These are phyloP conservation scores for Hippoglossus hippoglossus DNA, from an alignment of 2,797 vertebrate species.

Conservation along the genomic window DNA sequence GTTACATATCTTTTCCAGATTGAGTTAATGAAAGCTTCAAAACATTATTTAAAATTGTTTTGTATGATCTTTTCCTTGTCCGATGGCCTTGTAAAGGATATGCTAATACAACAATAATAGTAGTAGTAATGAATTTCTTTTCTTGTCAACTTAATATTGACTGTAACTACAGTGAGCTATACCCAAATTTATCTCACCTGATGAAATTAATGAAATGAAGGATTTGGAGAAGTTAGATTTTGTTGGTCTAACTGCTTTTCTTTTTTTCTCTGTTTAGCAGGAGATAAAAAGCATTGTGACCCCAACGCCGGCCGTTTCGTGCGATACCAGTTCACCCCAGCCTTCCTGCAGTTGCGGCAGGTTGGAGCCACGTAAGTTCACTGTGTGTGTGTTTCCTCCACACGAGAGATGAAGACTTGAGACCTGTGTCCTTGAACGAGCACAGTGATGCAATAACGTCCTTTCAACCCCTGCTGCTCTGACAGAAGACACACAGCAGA, in stretches of 20 bases:
- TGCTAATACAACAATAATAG: neutral
- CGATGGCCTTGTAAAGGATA: neutral
- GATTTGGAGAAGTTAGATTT: neutral
- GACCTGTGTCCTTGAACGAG: neutral
- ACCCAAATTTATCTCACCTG: too few species aligned
- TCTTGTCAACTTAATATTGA: neutral
- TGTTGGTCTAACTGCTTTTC: neutral
- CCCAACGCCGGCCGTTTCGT: conserved; percentile 96
- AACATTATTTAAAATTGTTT: neutral
- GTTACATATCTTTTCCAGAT: too few species aligned
- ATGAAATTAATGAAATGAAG: neutral
- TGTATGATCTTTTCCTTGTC: too few species aligned
- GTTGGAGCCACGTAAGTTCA: conserved; percentile 96
- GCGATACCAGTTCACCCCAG: conserved; percentile 97
- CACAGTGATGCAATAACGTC: conserved; percentile 7
- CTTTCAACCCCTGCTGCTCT: conserved; percentile 10
- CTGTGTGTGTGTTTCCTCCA: neutral
- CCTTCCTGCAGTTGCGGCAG: conserved; percentile 94
- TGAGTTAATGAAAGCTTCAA: neutral
- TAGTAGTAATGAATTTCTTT: neutral
- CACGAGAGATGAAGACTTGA: neutral
- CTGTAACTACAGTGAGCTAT: neutral
- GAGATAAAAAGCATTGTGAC: conserved; percentile 90
- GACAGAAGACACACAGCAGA: conserved; percentile 22
- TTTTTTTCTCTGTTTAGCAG: conserved; percentile 58